Percentiles rank a stretch among this genome's conserved stretches.
phyloP scores from a whole-genome alignment of 2,113 vertebrate genomes.

The Amia ocellicauda region DNA sequence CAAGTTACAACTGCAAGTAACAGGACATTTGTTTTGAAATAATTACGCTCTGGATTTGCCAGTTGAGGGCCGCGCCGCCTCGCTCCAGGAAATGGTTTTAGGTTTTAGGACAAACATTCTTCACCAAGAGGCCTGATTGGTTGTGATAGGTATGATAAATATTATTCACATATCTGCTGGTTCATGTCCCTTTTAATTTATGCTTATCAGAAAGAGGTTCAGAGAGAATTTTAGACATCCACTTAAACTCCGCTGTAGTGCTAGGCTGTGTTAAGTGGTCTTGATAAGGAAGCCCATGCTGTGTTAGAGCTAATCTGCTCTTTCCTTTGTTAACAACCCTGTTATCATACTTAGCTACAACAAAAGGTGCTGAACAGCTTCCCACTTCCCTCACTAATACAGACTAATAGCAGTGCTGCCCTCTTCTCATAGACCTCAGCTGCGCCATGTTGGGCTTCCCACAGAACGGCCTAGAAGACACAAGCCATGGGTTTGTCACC shows the following conservation, averaged over 20 bases:
- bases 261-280: background rate
- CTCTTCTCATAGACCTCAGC: conserved; percentile 59
- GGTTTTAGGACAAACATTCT: too few species aligned
- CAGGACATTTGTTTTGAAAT: too few species aligned
- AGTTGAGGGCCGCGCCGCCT: too few species aligned
- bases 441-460: conserved; percentile 53
- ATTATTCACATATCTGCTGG: background rate
- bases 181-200: background rate
- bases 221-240: background rate
- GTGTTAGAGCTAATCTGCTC: conserved; percentile 20
- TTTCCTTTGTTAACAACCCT: conserved; percentile 37
- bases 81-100: too few species aligned
- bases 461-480: conserved; percentile 25
- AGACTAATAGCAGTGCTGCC: conserved; percentile 65
- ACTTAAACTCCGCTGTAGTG: background rate
- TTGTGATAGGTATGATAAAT: too few species aligned
- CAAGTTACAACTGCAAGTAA: too few species aligned
- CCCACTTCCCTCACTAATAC: conserved; percentile 68
- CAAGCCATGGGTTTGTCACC: conserved; percentile 39
- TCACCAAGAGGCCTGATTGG: too few species aligned
- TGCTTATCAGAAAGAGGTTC: background rate
- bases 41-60: too few species aligned
- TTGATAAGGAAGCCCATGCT: background rate
- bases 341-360: conserved; percentile 56
- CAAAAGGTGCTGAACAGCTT: conserved; percentile 66